Evolutionary conservation across 2,113 vertebrate genomes (phyloP).

Genomic region (Oxygymnocypris stewartii): DNA sequence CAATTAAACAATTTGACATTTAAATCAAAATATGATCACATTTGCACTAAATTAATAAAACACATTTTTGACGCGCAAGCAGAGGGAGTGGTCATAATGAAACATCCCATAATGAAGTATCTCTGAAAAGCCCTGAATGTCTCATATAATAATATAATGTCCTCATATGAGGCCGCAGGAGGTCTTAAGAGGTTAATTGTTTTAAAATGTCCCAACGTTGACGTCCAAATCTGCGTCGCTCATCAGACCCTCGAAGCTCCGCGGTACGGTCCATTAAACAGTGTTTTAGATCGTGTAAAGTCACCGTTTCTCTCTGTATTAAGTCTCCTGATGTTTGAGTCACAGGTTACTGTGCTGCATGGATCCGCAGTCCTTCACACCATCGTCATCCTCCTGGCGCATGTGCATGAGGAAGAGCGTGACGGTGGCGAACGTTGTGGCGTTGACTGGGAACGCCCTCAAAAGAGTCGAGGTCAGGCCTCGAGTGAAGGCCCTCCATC

Average conservation of each 20-base stretch:
- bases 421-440: constrained; percentile 93
- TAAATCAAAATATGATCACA: no score
- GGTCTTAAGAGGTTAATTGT: no score
- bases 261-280: neutral
- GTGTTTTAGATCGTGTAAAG: neutral
- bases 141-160: no score
- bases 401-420: constrained; percentile 88
- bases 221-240: no score
- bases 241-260: neutral
- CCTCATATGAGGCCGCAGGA: no score
- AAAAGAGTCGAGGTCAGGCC: constrained; percentile 93
- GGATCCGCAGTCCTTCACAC: constrained; percentile 73
- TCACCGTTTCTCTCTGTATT: neutral
- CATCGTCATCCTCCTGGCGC: constrained; percentile 69
- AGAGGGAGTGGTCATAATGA: no score
- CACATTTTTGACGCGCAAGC: no score
- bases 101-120: no score
- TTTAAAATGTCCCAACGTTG: no score
- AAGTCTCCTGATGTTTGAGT: constrained; percentile 26
- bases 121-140: no score
- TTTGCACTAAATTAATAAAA: no score
- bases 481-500: constrained; percentile 88
- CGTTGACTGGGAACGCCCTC: constrained; percentile 94
- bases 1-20: no score
- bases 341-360: constrained; percentile 79